Percentiles rank a stretch among this genome's conserved stretches.
phyloP scores from a whole-genome alignment of 2,888 invertebrate species.

The Chromoteleia sp. region DNA sequence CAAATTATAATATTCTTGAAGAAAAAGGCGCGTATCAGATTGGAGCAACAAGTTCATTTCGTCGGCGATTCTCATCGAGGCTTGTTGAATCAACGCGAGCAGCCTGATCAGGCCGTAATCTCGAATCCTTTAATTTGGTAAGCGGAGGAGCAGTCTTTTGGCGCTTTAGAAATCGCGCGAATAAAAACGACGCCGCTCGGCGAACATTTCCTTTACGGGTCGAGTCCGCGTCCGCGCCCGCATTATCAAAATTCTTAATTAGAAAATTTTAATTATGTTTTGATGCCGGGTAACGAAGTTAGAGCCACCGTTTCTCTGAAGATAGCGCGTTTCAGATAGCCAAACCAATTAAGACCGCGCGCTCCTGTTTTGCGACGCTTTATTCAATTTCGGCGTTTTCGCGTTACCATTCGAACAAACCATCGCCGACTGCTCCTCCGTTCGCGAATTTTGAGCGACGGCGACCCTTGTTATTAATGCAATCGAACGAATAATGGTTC shows the following conservation, averaged over 20 bases:
- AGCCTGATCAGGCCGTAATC: constrained; percentile 57
- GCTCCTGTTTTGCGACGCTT: constrained; percentile 55
- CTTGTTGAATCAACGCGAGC: constrained; percentile 49
- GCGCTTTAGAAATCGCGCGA: constrained; percentile 54
- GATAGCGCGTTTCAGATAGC: constrained; percentile 71
- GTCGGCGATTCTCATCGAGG: constrained; percentile 52
- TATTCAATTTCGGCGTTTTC: constrained; percentile 64
- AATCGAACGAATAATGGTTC: background rate
- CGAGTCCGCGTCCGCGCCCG: constrained; percentile 64
- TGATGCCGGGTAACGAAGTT: constrained; percentile 73
- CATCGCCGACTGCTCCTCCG: background rate
- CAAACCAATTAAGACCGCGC: constrained; percentile 76
- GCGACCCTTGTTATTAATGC: background rate
- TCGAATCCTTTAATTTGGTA: constrained; percentile 73
- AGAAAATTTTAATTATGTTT: constrained; percentile 85
- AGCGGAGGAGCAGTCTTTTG: constrained; percentile 56
- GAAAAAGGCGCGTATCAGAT: constrained; percentile 47
- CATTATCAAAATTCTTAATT: constrained; percentile 85
- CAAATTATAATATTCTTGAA: constrained; percentile 46
- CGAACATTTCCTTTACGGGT: constrained; percentile 48
- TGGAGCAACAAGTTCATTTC: constrained; percentile 63
- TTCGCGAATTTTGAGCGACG: background rate
- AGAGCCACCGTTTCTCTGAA: constrained; percentile 55
- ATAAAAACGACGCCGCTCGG: constrained; percentile 31
- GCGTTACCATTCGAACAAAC: background rate